Percentiles rank a stretch among this genome's conserved stretches.
These are phyloP conservation scores for Ranitomeya variabilis DNA, from an alignment of 2,113 vertebrate genomes.

Conservation along the genomic window DNA sequence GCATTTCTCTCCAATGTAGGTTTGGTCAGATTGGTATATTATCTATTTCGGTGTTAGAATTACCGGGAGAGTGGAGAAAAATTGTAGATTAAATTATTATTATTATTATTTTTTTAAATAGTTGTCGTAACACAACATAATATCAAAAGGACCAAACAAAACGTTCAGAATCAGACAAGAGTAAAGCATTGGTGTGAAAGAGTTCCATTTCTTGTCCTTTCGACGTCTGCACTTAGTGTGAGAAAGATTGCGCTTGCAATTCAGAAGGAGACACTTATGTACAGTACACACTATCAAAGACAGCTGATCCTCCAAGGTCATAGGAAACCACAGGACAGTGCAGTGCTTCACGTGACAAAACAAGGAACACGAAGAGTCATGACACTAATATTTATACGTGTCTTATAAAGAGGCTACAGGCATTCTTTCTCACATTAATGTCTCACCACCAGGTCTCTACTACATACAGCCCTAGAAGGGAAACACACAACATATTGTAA, in stretches of 20 bases:
- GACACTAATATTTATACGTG: not conserved
- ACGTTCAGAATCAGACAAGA: not conserved
- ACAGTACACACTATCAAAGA: not conserved
- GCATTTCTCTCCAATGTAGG: no score
- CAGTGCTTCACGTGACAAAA: not conserved
- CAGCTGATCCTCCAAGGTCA: constrained; percentile 31
- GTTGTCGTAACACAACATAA: no score
- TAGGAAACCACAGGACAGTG: not conserved
- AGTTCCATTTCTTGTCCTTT: not conserved
- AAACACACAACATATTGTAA: not conserved
- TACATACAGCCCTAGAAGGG: not conserved
- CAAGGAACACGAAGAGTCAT: not conserved
- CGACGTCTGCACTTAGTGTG: not conserved
- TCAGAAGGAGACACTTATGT: not conserved
- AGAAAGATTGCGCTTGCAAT: not conserved
- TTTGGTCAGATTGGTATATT: no score
- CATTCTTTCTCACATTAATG: no score
- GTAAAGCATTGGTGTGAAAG: not conserved
- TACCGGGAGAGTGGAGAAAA: no score
- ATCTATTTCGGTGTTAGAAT: no score
- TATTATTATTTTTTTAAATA: no score
- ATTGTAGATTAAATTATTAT: no score
- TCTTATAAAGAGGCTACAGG: not conserved
- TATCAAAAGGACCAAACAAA: no score
- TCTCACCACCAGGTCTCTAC: not conserved